A percentile compares a stretch with the other conserved stretches of the same genome.
Conservation (phyloP, 1,140 invertebrate species). For the Diorhabda elongata region DNA sequence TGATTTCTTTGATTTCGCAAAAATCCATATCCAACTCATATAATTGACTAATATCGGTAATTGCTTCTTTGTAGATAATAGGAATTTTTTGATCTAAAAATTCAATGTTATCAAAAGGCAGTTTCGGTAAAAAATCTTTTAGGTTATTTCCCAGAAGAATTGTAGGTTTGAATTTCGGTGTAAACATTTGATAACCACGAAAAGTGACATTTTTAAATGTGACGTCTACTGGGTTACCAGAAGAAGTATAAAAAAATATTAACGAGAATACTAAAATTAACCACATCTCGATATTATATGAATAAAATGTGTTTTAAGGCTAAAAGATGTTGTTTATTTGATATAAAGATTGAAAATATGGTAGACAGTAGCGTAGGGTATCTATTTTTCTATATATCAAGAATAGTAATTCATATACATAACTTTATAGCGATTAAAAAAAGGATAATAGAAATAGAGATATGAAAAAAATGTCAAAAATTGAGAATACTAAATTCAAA, state of each 20-base stretch:
- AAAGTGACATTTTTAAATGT: constrained; percentile 34
- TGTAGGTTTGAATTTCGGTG: constrained; percentile 28
- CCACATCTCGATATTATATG: neutral
- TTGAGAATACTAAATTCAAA: too few species aligned
- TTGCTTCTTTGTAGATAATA: constrained; percentile 25
- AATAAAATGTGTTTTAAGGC: too few species aligned
- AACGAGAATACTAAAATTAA: neutral
- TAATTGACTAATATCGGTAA: constrained; percentile 26
- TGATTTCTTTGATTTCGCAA: constrained; percentile 25
- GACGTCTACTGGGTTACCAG: neutral
- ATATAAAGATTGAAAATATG: too few species aligned
- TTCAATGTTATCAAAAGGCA: constrained; percentile 27
- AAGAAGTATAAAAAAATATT: constrained; percentile 8
- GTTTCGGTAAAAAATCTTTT: constrained; percentile 28
- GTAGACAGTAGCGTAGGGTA: too few species aligned
- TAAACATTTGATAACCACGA: constrained; percentile 28
- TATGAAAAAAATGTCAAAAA: too few species aligned
- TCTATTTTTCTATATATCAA: too few species aligned
- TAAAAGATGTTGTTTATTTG: too few species aligned
- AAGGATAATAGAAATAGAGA: too few species aligned
- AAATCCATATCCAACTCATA: constrained; percentile 31
- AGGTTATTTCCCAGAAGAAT: constrained; percentile 23
- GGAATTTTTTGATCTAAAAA: constrained; percentile 28
- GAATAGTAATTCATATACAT: too few species aligned
- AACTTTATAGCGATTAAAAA: too few species aligned